These are phyloP conservation scores for Forbesichthys agassizii DNA, from an alignment of 2,113 vertebrate genomes.

Conservation along the genomic window DNA sequence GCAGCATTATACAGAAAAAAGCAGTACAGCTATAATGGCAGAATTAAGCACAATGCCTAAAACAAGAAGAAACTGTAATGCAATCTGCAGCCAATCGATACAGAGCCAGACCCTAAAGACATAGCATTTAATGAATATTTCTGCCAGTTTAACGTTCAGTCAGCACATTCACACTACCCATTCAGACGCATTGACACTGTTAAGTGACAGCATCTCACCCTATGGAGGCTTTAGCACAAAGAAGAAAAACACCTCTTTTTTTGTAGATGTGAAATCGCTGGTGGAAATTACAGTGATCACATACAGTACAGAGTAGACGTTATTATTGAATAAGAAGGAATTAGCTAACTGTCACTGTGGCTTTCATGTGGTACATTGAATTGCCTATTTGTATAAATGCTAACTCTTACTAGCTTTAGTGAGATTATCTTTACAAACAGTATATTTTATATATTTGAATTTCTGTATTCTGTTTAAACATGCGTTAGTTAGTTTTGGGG, in stretches of 20 bases:
- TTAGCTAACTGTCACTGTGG: conserved; percentile 71
- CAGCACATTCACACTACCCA: conserved; percentile 70
- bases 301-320: conserved; percentile 62
- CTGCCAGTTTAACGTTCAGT: conserved; percentile 70
- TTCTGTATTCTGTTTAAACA: conserved; percentile 53
- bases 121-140: conserved; percentile 70
- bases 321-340: conserved; percentile 65
- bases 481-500: conserved; percentile 36
- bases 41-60: conserved; percentile 63
- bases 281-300: conserved; percentile 66
- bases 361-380: conserved; percentile 50
- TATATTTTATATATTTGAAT: conserved; percentile 53
- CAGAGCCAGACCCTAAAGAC: conserved; percentile 75
- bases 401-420: conserved; percentile 57
- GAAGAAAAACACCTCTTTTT: conserved; percentile 55
- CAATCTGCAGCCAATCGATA: conserved; percentile 77
- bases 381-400: conserved; percentile 53
- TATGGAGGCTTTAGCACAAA: conserved; percentile 54
- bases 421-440: conserved; percentile 70
- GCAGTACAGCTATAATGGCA: conserved; percentile 64
- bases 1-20: conserved; percentile 42
- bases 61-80: conserved; percentile 67
- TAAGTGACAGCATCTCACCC: conserved; percentile 72
- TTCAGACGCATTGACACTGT: conserved; percentile 67
- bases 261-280: conserved; percentile 72